Evolutionary conservation across 2,797 vertebrate species (phyloP).

Genomic region (Enteromius mattozi): DNA sequence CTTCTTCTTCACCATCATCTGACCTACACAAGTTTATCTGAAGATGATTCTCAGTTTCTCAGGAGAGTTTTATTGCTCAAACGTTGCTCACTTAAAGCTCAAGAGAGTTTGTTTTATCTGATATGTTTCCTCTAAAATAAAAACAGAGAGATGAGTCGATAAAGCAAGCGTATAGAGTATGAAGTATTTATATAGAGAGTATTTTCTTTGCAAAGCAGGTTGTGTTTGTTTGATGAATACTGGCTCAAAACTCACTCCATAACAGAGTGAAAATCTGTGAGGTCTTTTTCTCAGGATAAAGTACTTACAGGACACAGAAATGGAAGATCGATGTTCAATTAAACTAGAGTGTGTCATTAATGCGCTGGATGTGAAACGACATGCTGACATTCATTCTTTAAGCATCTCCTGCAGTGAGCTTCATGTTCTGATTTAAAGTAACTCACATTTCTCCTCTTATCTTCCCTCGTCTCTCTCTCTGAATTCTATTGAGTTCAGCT

Average conservation of each 20-base stretch:
- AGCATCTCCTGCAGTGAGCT: slow-evolving; percentile 34
- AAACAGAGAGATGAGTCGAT: too few species aligned
- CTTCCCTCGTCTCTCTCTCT: slow-evolving; percentile 58
- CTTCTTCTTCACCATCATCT: too few species aligned
- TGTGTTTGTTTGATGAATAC: too few species aligned
- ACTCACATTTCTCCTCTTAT: slow-evolving; percentile 61
- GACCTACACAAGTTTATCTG: too few species aligned
- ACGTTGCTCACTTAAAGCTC: too few species aligned
- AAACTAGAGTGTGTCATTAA: slow-evolving; percentile 47
- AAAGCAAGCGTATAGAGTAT: too few species aligned
- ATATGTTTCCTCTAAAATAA: background rate
- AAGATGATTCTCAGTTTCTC: too few species aligned
- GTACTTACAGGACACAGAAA: background rate
- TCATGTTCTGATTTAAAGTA: slow-evolving; percentile 70
- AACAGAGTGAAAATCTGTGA: background rate
- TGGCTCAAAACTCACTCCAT: too few species aligned
- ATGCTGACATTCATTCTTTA: slow-evolving; percentile 66
- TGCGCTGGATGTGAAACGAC: slow-evolving; percentile 54
- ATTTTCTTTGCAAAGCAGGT: too few species aligned
- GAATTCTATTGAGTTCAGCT: background rate
- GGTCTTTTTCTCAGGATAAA: background rate
- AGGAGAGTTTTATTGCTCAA: too few species aligned
- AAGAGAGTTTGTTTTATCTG: background rate
- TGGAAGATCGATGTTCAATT: background rate
- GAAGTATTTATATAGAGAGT: too few species aligned